Conservation (phyloP, 1,140 invertebrate species). For the Drosophila leontia region DNA sequence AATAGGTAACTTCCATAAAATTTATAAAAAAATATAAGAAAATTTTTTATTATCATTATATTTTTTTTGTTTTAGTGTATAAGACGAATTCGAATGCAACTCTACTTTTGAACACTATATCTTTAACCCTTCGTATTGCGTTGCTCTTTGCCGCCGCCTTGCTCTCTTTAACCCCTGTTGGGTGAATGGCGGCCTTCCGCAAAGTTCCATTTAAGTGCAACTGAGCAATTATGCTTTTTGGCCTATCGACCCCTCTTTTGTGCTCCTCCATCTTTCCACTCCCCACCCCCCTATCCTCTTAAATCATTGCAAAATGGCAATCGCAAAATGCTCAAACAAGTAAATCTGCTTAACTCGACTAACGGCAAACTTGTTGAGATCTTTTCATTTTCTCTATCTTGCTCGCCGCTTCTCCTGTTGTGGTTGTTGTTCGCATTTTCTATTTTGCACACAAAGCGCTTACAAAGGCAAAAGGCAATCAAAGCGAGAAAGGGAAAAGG, state of each 20-base stretch:
- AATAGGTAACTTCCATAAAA: too few species aligned
- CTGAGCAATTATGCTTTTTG: conserved; percentile 72
- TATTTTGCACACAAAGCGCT: conserved; percentile 68
- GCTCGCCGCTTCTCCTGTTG: conserved; percentile 15
- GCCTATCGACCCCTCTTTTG: conserved; percentile 16
- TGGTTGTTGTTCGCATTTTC: conserved; percentile 48
- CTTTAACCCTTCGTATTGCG: conserved; percentile 1
- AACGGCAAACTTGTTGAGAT: conserved; percentile 76
- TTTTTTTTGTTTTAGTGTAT: background rate
- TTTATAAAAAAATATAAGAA: too few species aligned
- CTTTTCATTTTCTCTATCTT: conserved; percentile 56
- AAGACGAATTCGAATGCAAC: background rate
- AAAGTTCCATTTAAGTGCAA: conserved; percentile 59
- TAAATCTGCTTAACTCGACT: conserved; percentile 71
- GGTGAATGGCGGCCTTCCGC: conserved; percentile 41
- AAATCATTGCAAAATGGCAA: conserved; percentile 66
- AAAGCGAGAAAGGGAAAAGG: background rate
- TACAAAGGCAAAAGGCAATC: conserved; percentile 62
- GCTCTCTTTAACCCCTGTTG: conserved; percentile 22
- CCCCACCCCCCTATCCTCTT: background rate
- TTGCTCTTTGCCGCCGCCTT: conserved; percentile 5
- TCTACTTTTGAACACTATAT: background rate
- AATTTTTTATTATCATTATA: too few species aligned
- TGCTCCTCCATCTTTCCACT: background rate
- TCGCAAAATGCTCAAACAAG: conserved; percentile 57